Conservation (phyloP, 1,140 invertebrate species). For the Pseudoatta argentina region DNA sequence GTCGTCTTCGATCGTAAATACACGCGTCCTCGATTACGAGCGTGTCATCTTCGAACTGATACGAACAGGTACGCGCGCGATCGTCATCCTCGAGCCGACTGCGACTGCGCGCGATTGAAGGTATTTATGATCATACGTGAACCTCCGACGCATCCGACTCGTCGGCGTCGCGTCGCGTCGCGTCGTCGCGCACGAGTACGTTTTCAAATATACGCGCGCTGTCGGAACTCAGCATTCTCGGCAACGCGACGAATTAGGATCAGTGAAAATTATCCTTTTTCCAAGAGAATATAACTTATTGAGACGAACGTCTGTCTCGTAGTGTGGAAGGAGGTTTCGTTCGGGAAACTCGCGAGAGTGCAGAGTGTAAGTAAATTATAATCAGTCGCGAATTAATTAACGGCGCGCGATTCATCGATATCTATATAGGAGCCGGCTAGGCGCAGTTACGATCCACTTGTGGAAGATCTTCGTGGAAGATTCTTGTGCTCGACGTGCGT, state of each 20-base stretch:
- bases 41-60: neutral
- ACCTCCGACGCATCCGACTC: neutral
- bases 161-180: neutral
- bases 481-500: neutral
- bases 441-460: neutral
- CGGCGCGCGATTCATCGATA: neutral
- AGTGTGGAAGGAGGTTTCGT: neutral
- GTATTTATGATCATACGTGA: slow-evolving; percentile 57
- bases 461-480: neutral
- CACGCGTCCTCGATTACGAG: neutral
- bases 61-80: no score
- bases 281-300: neutral
- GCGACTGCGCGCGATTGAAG: slow-evolving; percentile 25
- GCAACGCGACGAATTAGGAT: neutral
- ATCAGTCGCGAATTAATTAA: neutral
- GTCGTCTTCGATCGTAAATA: slow-evolving; percentile 12
- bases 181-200: neutral
- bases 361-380: neutral
- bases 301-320: neutral
- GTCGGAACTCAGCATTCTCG: neutral
- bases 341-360: neutral
- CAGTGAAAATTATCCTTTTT: slow-evolving; percentile 10
- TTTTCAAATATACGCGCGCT: slow-evolving; percentile 58
- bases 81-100: neutral
- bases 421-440: no score